These are phyloP conservation scores for Megaceryle maxima DNA, from an alignment of 2,113 vertebrate genomes.

Conservation along the genomic window DNA sequence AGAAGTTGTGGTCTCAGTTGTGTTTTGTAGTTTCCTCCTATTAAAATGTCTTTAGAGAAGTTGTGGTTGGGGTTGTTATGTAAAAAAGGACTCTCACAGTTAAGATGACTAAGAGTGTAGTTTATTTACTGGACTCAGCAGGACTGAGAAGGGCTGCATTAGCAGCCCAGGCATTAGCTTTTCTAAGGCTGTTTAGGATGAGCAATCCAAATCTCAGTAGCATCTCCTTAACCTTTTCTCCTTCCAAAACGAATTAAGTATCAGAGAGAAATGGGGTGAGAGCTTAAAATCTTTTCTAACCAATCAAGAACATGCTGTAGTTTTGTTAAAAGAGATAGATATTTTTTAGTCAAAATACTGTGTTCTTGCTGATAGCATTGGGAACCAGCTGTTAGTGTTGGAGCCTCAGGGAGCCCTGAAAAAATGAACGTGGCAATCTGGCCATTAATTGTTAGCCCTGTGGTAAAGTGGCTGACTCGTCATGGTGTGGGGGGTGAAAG, in stretches of 20 bases:
- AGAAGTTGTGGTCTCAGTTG: constrained; percentile 15
- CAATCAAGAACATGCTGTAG: not conserved
- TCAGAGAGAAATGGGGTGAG: not conserved
- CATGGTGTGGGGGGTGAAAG: not conserved
- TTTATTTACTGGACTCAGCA: not conserved
- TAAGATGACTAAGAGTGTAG: not conserved
- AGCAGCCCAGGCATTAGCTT: not conserved
- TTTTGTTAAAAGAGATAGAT: not conserved
- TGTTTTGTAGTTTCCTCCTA: constrained; percentile 14
- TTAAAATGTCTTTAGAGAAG: constrained; percentile 28
- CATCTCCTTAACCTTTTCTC: not conserved
- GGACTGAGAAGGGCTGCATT: not conserved
- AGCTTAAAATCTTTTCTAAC: not conserved
- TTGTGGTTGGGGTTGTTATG: constrained; percentile 5
- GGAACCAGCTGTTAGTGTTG: not conserved
- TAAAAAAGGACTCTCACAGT: constrained; percentile 7
- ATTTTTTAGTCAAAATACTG: not conserved
- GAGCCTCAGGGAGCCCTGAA: not conserved
- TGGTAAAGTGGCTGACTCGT: not conserved
- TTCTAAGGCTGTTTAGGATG: not conserved
- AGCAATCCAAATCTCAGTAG: not conserved
- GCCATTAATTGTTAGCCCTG: not conserved
- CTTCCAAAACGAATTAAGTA: not conserved
- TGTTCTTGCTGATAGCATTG: not conserved
- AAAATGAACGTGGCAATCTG: not conserved